A percentile compares a stretch with the other conserved stretches of the same genome.
These are phyloP conservation scores for Trisateles emortualis DNA, from an alignment of 2,888 invertebrate species.

Conservation along the genomic window DNA sequence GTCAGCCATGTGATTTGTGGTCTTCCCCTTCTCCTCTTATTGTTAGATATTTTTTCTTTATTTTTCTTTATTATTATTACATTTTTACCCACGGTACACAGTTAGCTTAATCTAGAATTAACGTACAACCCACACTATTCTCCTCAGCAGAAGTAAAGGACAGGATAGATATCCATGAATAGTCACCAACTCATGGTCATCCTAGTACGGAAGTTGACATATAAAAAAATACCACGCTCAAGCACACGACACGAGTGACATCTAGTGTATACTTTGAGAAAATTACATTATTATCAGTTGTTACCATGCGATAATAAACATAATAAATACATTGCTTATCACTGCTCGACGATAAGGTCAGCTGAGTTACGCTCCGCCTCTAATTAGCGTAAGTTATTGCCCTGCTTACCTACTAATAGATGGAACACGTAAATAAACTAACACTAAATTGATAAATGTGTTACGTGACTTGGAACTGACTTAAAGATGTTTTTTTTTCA, in stretches of 20 bases:
- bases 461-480: background rate
- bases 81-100: too few species aligned
- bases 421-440: background rate
- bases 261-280: background rate
- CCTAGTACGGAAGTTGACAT: too few species aligned
- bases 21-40: too few species aligned
- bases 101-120: too few species aligned
- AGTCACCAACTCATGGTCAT: too few species aligned
- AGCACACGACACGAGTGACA: background rate
- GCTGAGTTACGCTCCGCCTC: constrained; percentile 7
- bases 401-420: constrained; percentile 21
- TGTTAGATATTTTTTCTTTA: too few species aligned
- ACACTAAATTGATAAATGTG: background rate
- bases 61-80: too few species aligned
- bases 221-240: background rate
- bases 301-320: background rate
- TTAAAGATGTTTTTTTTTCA: too few species aligned
- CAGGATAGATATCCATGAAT: too few species aligned
- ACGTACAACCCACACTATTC: too few species aligned
- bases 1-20: too few species aligned
- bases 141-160: too few species aligned
- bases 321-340: constrained; percentile 3
- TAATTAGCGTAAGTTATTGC: constrained; percentile 16
- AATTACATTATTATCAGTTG: background rate
- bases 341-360: constrained; percentile 12